Percentiles rank a stretch among this genome's conserved stretches.
Conservation (phyloP, 2,797 vertebrate genomes). For the Phalloptychus januarius region DNA sequence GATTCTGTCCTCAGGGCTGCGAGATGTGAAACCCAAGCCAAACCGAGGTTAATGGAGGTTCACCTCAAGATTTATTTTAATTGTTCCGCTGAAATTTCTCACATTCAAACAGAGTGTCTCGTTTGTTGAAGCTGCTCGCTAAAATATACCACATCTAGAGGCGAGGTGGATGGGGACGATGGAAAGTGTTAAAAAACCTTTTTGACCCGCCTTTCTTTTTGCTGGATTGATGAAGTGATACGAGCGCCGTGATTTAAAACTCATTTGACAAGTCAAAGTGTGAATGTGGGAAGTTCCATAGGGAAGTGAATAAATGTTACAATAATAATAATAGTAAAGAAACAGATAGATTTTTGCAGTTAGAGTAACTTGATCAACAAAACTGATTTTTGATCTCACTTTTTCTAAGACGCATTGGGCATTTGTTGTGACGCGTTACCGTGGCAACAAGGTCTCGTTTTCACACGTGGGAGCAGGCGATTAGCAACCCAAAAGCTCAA, state of each 20-base stretch:
- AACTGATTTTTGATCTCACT: no score
- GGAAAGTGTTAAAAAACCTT: constrained; percentile 61
- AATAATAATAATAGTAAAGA: background rate
- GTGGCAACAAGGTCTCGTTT: background rate
- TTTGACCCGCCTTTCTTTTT: constrained; percentile 7
- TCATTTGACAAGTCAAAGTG: constrained; percentile 35
- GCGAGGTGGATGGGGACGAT: constrained; percentile 71
- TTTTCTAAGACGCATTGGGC: no score
- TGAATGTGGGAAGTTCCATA: constrained; percentile 33
- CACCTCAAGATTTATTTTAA: constrained; percentile 83
- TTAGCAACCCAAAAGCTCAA: background rate
- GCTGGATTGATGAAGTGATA: constrained; percentile 54
- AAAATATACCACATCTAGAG: constrained; percentile 75
- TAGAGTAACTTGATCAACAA: background rate
- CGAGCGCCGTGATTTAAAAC: constrained; percentile 53
- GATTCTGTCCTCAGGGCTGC: constrained; percentile 65
- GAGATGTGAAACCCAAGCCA: constrained; percentile 76
- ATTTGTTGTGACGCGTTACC: background rate
- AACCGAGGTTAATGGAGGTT: constrained; percentile 80
- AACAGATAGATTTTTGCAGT: background rate
- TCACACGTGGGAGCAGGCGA: background rate
- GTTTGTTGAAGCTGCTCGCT: constrained; percentile 71
- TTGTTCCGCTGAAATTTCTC: constrained; percentile 79
- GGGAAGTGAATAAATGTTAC: constrained; percentile 33
- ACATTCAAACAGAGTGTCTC: constrained; percentile 79